These are phyloP conservation scores for Gila orcuttii DNA, from an alignment of 2,113 vertebrate species.

Conservation along the genomic window DNA sequence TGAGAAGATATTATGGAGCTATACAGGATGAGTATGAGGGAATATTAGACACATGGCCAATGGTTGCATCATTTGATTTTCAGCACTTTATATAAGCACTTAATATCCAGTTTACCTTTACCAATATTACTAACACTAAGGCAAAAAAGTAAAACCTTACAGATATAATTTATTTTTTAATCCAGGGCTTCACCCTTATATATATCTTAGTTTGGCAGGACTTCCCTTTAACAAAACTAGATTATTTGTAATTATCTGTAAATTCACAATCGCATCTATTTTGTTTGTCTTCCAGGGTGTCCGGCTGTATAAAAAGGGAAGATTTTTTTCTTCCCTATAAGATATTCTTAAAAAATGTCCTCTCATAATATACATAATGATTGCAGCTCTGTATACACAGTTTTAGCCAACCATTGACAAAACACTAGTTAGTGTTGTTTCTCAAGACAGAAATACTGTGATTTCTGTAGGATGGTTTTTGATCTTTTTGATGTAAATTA, in stretches of 20 bases:
- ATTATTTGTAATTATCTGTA: conserved; percentile 45
- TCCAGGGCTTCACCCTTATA: conserved; percentile 61
- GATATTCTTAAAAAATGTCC: neutral
- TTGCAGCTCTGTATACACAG: conserved; percentile 12
- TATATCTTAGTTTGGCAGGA: conserved; percentile 58
- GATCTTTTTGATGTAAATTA: neutral
- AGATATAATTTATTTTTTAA: conserved; percentile 70
- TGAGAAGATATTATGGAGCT: conserved; percentile 51
- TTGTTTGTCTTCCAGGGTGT: conserved; percentile 53
- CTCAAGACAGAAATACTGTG: conserved; percentile 20
- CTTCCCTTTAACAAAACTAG: conserved; percentile 48
- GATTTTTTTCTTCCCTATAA: conserved; percentile 1
- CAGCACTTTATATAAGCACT: conserved; percentile 75
- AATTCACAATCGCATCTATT: conserved; percentile 38
- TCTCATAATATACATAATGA: neutral
- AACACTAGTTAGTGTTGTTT: conserved; percentile 29
- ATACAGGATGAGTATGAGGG: conserved; percentile 63
- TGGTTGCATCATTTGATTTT: conserved; percentile 58
- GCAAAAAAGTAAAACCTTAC: conserved; percentile 63
- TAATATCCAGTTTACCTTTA: conserved; percentile 60
- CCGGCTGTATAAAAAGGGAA: conserved; percentile 25
- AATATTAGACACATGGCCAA: conserved; percentile 3
- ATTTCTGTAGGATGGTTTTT: conserved; percentile 19
- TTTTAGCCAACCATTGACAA: conserved; percentile 15
- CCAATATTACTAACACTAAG: conserved; percentile 63